These are phyloP conservation scores for Passerina amoena DNA, from an alignment of 2,113 vertebrate species.

Conservation along the genomic window DNA sequence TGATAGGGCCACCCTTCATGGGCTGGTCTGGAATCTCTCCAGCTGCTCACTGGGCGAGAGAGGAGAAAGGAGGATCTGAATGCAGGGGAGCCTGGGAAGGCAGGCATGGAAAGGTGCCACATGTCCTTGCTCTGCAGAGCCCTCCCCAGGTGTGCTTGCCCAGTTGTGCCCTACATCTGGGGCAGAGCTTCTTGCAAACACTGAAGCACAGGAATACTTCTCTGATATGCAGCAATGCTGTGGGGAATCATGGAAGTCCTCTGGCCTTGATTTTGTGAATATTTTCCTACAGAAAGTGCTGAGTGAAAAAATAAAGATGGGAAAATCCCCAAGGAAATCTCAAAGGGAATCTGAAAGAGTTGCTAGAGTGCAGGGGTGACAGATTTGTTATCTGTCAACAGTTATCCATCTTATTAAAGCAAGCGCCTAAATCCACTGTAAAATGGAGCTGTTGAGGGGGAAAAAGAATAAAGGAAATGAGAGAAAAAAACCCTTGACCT, in stretches of 20 bases:
- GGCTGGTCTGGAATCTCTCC: background rate
- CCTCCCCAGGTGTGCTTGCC: rapidly evolving
- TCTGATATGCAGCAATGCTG: background rate
- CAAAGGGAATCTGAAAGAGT: background rate
- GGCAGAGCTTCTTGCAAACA: rapidly evolving
- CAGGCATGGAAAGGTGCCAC: background rate
- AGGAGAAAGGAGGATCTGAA: too few relatives aligned
- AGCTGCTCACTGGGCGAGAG: background rate
- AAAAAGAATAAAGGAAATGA: background rate
- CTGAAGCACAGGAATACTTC: background rate
- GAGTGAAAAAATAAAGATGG: background rate
- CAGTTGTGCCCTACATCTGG: rapidly evolving
- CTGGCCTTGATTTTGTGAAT: background rate
- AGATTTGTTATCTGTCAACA: background rate
- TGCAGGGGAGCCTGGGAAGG: background rate
- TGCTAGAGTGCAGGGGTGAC: background rate
- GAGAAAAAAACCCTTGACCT: background rate
- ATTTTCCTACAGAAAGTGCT: background rate
- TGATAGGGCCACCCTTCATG: background rate
- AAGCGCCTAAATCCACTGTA: background rate
- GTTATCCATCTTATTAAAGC: background rate
- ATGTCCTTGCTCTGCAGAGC: background rate
- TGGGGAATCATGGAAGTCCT: background rate
- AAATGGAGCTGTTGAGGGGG: background rate
- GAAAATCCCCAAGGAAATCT: background rate